Conservation (phyloP, 2,888 invertebrate species). For the Entomobrya proxima region DNA sequence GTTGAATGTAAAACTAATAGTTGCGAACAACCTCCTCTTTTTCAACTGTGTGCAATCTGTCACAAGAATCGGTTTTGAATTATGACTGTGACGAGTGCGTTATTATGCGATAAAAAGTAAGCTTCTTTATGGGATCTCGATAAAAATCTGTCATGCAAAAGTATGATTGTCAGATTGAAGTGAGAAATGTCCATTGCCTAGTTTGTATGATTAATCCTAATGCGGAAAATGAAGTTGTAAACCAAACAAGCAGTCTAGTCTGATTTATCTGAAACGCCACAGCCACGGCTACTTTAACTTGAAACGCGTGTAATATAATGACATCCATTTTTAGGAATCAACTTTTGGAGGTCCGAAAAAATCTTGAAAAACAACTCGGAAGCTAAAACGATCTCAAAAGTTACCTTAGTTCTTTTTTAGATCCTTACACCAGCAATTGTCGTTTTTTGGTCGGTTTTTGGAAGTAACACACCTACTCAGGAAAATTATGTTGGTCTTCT, state of each 20-base stretch:
- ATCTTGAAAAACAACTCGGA: constrained; percentile 24
- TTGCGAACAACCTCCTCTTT: background rate
- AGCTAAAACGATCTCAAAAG: constrained; percentile 47
- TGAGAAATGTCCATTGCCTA: background rate
- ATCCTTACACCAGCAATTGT: constrained; percentile 6
- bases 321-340: background rate
- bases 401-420: constrained; percentile 20
- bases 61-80: constrained; percentile 24
- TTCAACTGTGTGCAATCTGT: constrained; percentile 11
- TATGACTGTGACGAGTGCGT: constrained; percentile 18
- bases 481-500: constrained; percentile 33
- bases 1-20: background rate
- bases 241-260: too few species aligned
- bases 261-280: too few species aligned
- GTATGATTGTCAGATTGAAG: constrained; percentile 6
- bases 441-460: background rate
- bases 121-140: constrained; percentile 8
- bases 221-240: too few species aligned
- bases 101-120: constrained; percentile 33
- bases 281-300: too few species aligned
- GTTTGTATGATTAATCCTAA: too few species aligned
- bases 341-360: background rate
- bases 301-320: too few species aligned
- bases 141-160: constrained; percentile 32
- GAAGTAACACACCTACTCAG: background rate